These are phyloP conservation scores for Axea sp. DNA, from an alignment of 2,888 invertebrate species.

Conservation along the genomic window DNA sequence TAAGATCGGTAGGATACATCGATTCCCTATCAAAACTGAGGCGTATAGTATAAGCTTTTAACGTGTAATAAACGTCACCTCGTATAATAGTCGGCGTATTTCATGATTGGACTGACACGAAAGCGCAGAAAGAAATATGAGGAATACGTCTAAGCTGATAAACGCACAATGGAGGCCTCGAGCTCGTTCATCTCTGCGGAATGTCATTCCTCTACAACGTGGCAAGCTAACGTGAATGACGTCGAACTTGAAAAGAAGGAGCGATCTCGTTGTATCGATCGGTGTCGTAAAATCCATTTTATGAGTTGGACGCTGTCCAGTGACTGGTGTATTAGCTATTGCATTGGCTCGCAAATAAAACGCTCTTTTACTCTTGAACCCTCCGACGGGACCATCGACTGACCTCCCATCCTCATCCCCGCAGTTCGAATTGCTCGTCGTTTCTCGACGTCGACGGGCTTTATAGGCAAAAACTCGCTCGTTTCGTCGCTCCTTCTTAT, in stretches of 20 bases:
- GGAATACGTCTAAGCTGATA: slow-evolving; percentile 50
- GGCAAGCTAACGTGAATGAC: slow-evolving; percentile 60
- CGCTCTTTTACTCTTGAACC: slow-evolving; percentile 74
- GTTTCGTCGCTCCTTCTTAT: slow-evolving; percentile 39
- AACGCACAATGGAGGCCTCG: slow-evolving; percentile 48
- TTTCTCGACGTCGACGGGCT: slow-evolving; percentile 64
- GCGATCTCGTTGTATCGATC: slow-evolving; percentile 74
- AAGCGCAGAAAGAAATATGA: slow-evolving; percentile 33
- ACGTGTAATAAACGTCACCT: slow-evolving; percentile 34
- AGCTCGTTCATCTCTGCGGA: slow-evolving; percentile 48
- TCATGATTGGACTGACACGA: slow-evolving; percentile 11
- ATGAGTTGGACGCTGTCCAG: slow-evolving; percentile 79
- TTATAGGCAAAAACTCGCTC: slow-evolving; percentile 69
- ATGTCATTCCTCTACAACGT: slow-evolving; percentile 28
- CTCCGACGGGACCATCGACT: slow-evolving; percentile 72
- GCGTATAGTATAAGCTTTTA: slow-evolving; percentile 19
- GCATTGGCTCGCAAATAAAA: slow-evolving; percentile 78
- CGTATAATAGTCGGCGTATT: slow-evolving; percentile 25
- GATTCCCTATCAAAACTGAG: slow-evolving; percentile 1
- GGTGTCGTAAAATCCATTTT: slow-evolving; percentile 78
- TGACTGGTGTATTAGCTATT: slow-evolving; percentile 79
- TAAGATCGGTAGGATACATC: slow-evolving; percentile 2
- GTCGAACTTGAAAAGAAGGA: slow-evolving; percentile 65
- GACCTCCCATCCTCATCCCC: slow-evolving; percentile 30
- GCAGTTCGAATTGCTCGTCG: slow-evolving; percentile 31